Base-by-base conservation (phyloP, 2,888 invertebrate genomes). In the Caenorhabditis plicata region DNA sequence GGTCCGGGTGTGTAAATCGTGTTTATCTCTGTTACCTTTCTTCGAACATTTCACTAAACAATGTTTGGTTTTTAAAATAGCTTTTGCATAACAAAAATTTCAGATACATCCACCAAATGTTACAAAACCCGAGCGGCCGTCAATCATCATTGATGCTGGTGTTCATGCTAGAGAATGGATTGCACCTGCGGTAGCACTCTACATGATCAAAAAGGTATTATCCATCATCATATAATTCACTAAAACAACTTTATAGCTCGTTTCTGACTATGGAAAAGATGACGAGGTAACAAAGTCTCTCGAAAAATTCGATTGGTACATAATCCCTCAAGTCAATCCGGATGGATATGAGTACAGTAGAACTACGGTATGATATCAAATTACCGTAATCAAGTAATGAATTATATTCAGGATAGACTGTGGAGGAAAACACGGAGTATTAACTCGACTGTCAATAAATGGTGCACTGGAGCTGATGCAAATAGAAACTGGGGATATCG, bases 401-500 rank as follows among this genome's bases (percentile, higher is more conserved):
- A 11, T 13, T 33, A 20, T 25, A 26, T 64, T 32, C 26, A 74
- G 70, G 78, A 80, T 46, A 70, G 80, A 5, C 55, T 81, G 5
- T 80, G 80, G 80, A 58, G 80, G 11, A 80, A 80, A 54, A 81
- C 80, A 3, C 65, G 80, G 1, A 77, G 77, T 4, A 51, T 56
- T n/a, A 74, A 79, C 53, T 55, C 42, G 5, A 74, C 72, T 0
- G 54, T 66, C 3, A 75, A 68, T 62, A 65, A 65, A 31, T 78
- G 73, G 73, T 80, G 80, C 49, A 61, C 71, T 9, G 80, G 80
- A n/a, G 76, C 77, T 0, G 80, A 80, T 48, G 77, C 77, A 11
- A 80, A 80, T 52, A 45, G 80, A 3, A 72, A 80, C 50, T 80
- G 80, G 77, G 80, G 77, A 22, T 79, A 73, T 51, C 62, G 71